Conservation (phyloP, 2,888 invertebrate species). For the Escarpia spicata region DNA sequence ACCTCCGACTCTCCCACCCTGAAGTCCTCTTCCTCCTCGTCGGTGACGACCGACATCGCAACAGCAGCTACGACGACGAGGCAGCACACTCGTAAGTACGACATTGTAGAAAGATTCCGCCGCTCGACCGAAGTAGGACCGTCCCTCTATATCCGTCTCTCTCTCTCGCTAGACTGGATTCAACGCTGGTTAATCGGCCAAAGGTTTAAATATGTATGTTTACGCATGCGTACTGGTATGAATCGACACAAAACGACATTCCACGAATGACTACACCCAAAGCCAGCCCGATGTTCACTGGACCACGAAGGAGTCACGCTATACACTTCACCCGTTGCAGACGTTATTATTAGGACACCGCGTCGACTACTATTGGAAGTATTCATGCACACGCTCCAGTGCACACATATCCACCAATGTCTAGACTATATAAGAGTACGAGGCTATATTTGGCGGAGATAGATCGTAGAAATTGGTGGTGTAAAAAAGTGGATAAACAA, state of each 20-base stretch:
- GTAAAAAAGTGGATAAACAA: too few species aligned
- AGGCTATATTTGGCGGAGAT: too few species aligned
- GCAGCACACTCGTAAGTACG: neutral
- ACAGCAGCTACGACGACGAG: neutral
- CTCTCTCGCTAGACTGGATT: too few species aligned
- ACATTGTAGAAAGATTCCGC: neutral
- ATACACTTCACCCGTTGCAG: too few species aligned
- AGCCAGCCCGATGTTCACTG: neutral
- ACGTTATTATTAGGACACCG: too few species aligned
- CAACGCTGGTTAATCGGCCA: neutral
- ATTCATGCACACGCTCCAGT: too few species aligned
- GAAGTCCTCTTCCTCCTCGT: neutral
- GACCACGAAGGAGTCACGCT: neutral
- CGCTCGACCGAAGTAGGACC: neutral
- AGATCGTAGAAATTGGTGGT: too few species aligned
- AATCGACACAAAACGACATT: neutral
- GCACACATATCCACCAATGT: too few species aligned
- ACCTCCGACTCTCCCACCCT: neutral
- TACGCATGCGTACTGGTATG: neutral
- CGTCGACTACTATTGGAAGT: too few species aligned
- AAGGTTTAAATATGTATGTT: neutral
- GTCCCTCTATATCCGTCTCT: neutral
- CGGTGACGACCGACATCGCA: neutral
- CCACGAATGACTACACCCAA: neutral
- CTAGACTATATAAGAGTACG: too few species aligned